Evolutionary conservation across 2,888 invertebrate species (phyloP).

Genomic region (Icerya purchasi): DNA sequence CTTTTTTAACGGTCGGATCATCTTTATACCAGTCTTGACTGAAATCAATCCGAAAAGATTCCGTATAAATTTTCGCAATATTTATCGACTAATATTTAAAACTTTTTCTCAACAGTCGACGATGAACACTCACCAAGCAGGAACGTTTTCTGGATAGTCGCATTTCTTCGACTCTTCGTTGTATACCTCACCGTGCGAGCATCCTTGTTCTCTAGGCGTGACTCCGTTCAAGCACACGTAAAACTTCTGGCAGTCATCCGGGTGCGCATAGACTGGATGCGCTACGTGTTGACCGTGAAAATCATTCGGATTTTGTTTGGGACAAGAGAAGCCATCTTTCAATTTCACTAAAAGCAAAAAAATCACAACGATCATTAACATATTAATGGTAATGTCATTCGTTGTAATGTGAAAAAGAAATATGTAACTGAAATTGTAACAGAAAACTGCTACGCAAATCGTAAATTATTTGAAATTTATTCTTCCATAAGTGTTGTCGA

Average conservation of each 20-base stretch:
- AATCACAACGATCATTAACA: no score
- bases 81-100: not conserved
- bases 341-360: conserved; percentile 38
- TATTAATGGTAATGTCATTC: no score
- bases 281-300: conserved; percentile 47
- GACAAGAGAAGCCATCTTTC: conserved; percentile 69
- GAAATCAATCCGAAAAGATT: conserved; percentile 18
- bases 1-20: conserved; percentile 31
- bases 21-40: conserved; percentile 82
- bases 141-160: conserved; percentile 74
- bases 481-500: no score
- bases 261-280: conserved; percentile 69
- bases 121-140: conserved; percentile 50
- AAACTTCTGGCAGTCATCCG: conserved; percentile 74
- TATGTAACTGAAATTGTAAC: no score
- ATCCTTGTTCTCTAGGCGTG: conserved; percentile 71
- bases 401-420: no score
- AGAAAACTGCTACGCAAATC: no score
- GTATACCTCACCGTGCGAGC: conserved; percentile 73
- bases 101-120: not conserved
- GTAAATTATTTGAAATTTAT: no score
- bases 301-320: conserved; percentile 42
- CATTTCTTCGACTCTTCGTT: conserved; percentile 65
- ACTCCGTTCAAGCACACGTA: conserved; percentile 71
- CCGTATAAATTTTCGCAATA: not conserved